Percentiles rank a stretch among this genome's conserved stretches.
Conservation (phyloP, 2,113 vertebrate genomes). For the Microcebus ravelobensis region DNA sequence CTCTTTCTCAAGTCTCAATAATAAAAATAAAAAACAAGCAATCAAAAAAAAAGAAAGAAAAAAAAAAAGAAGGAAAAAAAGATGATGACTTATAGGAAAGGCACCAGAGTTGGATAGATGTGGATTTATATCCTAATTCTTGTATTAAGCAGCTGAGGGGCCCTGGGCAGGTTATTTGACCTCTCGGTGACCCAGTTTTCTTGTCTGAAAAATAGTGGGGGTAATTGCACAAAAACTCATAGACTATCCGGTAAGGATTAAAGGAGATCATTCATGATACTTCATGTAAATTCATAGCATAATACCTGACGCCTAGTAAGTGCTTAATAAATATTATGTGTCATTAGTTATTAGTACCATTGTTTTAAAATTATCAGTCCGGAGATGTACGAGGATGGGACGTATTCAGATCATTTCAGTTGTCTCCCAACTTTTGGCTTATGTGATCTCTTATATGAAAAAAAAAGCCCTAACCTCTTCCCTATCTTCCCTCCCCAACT, state of each 20-base stretch:
- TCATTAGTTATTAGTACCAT: neutral
- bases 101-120: neutral
- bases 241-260: neutral
- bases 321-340: neutral
- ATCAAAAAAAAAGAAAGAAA: neutral
- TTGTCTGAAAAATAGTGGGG: neutral
- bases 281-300: neutral
- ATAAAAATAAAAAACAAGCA: neutral
- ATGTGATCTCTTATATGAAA: neutral
- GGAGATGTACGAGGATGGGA: neutral
- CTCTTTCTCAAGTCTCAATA: neutral
- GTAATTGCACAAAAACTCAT: neutral
- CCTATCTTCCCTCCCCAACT: neutral
- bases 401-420: neutral
- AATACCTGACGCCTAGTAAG: neutral
- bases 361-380: conserved; percentile 12
- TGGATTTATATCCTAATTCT: neutral
- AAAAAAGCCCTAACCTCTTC: neutral
- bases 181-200: neutral
- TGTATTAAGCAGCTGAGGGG: neutral
- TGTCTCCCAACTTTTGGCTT: neutral
- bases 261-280: neutral
- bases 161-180: neutral
- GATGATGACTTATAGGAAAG: neutral
- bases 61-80: neutral